Base-by-base conservation (phyloP, 2,888 invertebrate species). In the Brenthis ino region DNA sequence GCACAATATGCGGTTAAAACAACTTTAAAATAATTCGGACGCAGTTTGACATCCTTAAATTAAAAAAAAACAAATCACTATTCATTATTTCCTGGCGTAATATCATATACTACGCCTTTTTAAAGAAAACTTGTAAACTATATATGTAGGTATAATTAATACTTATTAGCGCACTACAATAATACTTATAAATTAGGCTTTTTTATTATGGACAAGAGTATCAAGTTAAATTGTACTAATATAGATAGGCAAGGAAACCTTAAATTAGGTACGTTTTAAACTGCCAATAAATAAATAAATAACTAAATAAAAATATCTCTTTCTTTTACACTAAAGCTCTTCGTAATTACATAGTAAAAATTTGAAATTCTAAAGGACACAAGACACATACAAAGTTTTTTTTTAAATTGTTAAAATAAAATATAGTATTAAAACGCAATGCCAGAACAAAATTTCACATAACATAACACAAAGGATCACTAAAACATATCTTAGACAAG, bases 401-500 rank as follows among this genome's bases (percentile, higher is more conserved):
- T n/a, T 48, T 28, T 28, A 60, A 48, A 60, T n/a, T n/a, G 28
- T 28, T 28, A 60, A 48, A 60, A 50, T 60, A 50, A 60, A 60
- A 60, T 60, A 50, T n/a, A 24, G 12, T 50, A 60, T 1, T 16
- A 16, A 16, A 60, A 12, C 16, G n/a, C 16, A 28, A 28, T 28
- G 28, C 28, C 4, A 28, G 28, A 28, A 5, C 4, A 28, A 16
- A 12, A 28, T 50, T n/a, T 50, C 33, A 60, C 60, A 50, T 60
- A 5, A 60, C 50, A 60, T 28, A 28, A 33, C n/a, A 50, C 28
- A 33, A 60, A 60, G 3, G 28, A 50, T 16, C 50, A 60, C 12
- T 33, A 50, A 58, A 48, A 60, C n/a, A 33, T n/a, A 48, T 48
- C 48, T 13, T 48, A 60, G 60, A 60, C 28, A 60, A 60, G 60